Percentiles rank a stretch among this genome's conserved stretches.
These are phyloP conservation scores for Sebastes diploproa DNA, from an alignment of 2,797 vertebrate species.

Conservation along the genomic window DNA sequence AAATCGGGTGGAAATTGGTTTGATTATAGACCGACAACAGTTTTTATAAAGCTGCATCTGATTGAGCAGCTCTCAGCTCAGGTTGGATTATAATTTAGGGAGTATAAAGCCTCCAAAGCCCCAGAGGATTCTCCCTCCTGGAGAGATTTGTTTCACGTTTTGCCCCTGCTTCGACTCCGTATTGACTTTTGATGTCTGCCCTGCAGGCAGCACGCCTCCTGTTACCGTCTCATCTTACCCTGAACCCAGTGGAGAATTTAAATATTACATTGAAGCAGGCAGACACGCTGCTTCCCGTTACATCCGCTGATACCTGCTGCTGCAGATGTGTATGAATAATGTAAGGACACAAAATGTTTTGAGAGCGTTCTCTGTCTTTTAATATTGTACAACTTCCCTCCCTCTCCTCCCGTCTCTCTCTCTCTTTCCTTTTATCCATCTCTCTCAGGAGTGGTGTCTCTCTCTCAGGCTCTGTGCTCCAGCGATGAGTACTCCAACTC, in stretches of 20 bases:
- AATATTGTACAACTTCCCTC: constrained; percentile 28
- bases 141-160: constrained; percentile 31
- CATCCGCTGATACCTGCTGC: constrained; percentile 50
- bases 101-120: constrained; percentile 18
- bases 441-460: constrained; percentile 81
- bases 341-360: constrained; percentile 61
- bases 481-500: constrained; percentile 91
- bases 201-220: constrained; percentile 35
- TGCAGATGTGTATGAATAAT: constrained; percentile 68
- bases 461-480: constrained; percentile 91
- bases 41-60: neutral
- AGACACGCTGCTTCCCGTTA: constrained; percentile 27
- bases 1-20: neutral
- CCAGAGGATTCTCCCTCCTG: constrained; percentile 12
- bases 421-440: constrained; percentile 32
- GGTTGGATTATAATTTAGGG: neutral
- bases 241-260: constrained; percentile 58
- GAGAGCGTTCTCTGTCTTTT: constrained; percentile 46
- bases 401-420: neutral
- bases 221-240: constrained; percentile 38
- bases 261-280: constrained; percentile 61
- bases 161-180: constrained; percentile 9
- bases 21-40: neutral
- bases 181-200: constrained; percentile 42
- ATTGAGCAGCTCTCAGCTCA: constrained; percentile 2